Percentiles rank a stretch among this genome's conserved stretches.
Conservation (phyloP, 2,113 vertebrate genomes). For the Sorex araneus region DNA sequence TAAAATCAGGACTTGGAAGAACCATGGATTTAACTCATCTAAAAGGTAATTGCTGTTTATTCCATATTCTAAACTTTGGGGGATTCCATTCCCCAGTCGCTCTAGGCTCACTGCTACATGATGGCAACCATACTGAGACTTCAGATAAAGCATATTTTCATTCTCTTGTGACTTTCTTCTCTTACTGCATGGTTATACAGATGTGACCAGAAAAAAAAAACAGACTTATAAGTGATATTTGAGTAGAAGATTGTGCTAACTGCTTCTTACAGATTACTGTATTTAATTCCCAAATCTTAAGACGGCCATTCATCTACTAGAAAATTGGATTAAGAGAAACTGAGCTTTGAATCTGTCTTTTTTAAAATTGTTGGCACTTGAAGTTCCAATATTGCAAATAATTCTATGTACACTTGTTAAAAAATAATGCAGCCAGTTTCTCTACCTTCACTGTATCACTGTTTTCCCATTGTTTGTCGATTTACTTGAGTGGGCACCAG, state of each 20-base stretch:
- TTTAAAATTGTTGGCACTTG: not conserved
- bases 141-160: not conserved
- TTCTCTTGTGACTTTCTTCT: not conserved
- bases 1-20: slow-evolving; percentile 44
- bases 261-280: not conserved
- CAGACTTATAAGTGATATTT: slow-evolving; percentile 14
- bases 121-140: not conserved
- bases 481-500: no score
- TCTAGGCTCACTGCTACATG: not conserved
- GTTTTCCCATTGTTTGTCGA: no score
- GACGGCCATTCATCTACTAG: not conserved
- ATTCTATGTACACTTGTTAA: not conserved
- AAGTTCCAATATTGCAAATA: slow-evolving; percentile 36
- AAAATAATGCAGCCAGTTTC: not conserved
- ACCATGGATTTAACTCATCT: not conserved
- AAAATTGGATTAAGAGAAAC: slow-evolving; percentile 33
- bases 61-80: not conserved
- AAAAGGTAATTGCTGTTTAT: not conserved
- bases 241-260: not conserved
- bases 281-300: slow-evolving; percentile 30
- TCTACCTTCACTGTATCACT: no score
- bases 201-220: not conserved
- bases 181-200: not conserved
- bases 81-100: not conserved
- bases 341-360: not conserved